Evolutionary conservation across 2,797 vertebrate genomes (phyloP).

Genomic region (Enteromius argenteus): DNA sequence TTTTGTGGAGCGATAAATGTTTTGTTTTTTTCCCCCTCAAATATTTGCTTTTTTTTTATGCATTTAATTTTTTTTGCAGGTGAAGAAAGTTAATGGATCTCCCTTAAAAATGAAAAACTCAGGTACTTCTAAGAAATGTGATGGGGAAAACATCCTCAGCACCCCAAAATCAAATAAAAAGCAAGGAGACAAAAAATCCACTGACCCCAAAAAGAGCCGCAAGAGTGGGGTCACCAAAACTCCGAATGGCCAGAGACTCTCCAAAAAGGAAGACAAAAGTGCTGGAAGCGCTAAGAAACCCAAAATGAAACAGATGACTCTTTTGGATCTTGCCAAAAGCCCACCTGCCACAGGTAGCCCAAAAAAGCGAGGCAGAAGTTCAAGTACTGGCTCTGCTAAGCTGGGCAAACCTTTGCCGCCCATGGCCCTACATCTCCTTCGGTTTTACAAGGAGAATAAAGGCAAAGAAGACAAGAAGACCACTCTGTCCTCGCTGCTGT

Average conservation of each 20-base stretch:
- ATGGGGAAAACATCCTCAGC: slow-evolving; percentile 68
- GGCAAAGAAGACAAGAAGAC: slow-evolving; percentile 92
- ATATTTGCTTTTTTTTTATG: not conserved
- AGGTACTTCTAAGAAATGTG: slow-evolving; percentile 81
- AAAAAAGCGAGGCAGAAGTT: slow-evolving; percentile 79
- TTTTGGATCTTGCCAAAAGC: slow-evolving; percentile 92
- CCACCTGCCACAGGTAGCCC: slow-evolving; percentile 75
- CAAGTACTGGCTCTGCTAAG: slow-evolving; percentile 82
- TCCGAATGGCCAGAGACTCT: slow-evolving; percentile 85
- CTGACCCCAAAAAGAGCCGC: slow-evolving; percentile 81
- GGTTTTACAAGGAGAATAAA: slow-evolving; percentile 95
- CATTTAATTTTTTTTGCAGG: slow-evolving; percentile 27
- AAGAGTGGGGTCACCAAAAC: slow-evolving; percentile 75
- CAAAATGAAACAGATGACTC: slow-evolving; percentile 97
- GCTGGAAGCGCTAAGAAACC: slow-evolving; percentile 79
- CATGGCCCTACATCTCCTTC: slow-evolving; percentile 92
- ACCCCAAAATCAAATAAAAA: slow-evolving; percentile 72
- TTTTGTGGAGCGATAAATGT: not conserved
- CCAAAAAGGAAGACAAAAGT: slow-evolving; percentile 86
- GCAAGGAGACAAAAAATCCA: slow-evolving; percentile 62
- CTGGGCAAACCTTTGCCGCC: slow-evolving; percentile 90
- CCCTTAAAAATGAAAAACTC: slow-evolving; percentile 93
- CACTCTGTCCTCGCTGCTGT: slow-evolving; percentile 88
- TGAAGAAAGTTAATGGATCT: slow-evolving; percentile 90
- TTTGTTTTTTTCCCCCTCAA: not conserved